Evolutionary conservation across 2,113 vertebrate species (phyloP).

Genomic region (Cyanoramphus novaezelandiae): DNA sequence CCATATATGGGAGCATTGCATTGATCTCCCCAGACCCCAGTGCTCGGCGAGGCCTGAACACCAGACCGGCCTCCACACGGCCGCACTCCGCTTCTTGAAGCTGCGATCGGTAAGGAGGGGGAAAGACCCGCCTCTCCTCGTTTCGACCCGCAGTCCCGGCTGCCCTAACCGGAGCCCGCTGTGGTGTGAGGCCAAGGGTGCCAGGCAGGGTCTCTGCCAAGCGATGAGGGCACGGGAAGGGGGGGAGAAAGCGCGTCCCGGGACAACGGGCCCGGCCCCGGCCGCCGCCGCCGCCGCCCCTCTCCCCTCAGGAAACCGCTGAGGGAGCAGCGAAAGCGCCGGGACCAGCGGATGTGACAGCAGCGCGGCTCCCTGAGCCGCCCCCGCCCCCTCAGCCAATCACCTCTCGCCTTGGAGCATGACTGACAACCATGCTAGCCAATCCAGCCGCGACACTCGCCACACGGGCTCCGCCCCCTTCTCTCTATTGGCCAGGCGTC

Average conservation of each 20-base stretch:
- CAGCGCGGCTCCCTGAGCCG: background rate
- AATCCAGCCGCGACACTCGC: accelerated
- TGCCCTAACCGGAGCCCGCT: background rate
- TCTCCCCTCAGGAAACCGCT: constrained; percentile 31
- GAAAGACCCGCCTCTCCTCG: background rate
- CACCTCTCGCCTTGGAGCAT: accelerated
- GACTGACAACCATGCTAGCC: accelerated
- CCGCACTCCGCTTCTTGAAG: background rate
- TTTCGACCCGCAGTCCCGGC: background rate
- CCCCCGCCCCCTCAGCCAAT: constrained; percentile 17
- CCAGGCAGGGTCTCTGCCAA: background rate
- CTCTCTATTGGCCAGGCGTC: accelerated
- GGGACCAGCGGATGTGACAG: constrained; percentile 65
- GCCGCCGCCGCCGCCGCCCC: background rate
- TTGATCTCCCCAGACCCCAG: background rate
- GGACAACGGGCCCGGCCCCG: background rate
- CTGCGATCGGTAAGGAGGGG: background rate
- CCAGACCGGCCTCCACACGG: too few relatives aligned
- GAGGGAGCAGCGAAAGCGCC: background rate
- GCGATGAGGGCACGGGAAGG: background rate
- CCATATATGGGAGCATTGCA: background rate
- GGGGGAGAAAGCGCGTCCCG: too few relatives aligned
- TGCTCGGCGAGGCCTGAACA: background rate
- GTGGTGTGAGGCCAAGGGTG: background rate
- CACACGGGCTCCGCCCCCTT: accelerated